Base-by-base conservation (phyloP, 2,888 invertebrate species). In the Apantesis nais region DNA sequence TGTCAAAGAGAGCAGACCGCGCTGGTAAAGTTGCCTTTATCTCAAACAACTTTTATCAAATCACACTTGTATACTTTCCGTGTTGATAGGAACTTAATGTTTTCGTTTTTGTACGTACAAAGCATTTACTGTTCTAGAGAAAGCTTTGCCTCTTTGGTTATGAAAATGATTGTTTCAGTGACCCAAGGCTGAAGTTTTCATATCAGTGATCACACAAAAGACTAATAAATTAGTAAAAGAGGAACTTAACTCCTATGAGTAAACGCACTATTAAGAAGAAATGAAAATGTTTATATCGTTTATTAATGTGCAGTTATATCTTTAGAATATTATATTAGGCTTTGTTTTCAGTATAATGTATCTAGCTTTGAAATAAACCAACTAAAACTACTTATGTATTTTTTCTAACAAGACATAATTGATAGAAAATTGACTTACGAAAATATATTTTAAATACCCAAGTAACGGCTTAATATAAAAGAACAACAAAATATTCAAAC, bases 31-130 rank as follows among this genome's bases (percentile, higher is more conserved):
- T 89, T 88, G 83, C 78, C 78, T 86, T 90, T 92, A 92, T 92
- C 93, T 83, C 76, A 78, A 74, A 79, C 81, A 89, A 90, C 83
- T 92, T 92, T 85, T 80, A 78, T 82, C 82, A 82, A 87, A 88
- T 88, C 89, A 90, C 89, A 92, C 89, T 91, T 91, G 90, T 90
- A 89, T 88, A 84, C 88, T 88, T 80, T 79, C 81, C 78, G 80
- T 85, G 90, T 90, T 90, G 89, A 92, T 91, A 87, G 85, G 84
- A 84, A 87, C 84, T 79, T 81, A 83, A 76, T 81, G 78, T 74
- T 77, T 73, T 67, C 67, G 62, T 68, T 78, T 74, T 73, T 70
- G 52, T 71, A 34, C 37, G 29, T 55, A 76, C 70, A 68, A 71
- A 75, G 66, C 70, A 41, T 60, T 70, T 68, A 73, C 72, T 66